These are phyloP conservation scores for Drosophila robusta DNA, from an alignment of 2,888 invertebrate genomes.

Conservation along the genomic window DNA sequence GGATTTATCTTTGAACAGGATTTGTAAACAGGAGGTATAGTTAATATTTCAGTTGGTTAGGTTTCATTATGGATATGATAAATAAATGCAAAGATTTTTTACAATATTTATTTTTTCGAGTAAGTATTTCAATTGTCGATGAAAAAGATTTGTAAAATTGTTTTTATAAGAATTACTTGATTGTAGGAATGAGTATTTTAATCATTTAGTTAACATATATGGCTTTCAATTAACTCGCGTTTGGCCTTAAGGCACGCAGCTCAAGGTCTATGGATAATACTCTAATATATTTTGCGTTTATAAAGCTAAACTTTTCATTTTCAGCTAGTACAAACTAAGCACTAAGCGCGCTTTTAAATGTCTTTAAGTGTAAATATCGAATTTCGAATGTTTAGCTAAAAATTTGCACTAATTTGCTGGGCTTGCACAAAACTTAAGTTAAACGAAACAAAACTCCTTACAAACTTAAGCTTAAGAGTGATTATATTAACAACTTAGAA, in stretches of 20 bases:
- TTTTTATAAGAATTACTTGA: background rate
- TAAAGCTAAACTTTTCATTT: slow-evolving; percentile 6
- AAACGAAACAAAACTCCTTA: slow-evolving; percentile 16
- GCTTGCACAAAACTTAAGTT: slow-evolving; percentile 12
- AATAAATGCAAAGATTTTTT: slow-evolving; percentile 35
- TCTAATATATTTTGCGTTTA: too few species aligned
- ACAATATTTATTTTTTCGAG: slow-evolving; percentile 6
- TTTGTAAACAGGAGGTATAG: slow-evolving; percentile 1
- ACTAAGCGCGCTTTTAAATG: slow-evolving; percentile 7
- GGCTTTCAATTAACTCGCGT: background rate
- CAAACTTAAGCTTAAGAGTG: slow-evolving; percentile 26
- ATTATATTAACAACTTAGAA: slow-evolving; percentile 49
- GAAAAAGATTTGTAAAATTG: background rate
- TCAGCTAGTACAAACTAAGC: slow-evolving; percentile 21
- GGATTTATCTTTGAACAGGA: slow-evolving; percentile 12
- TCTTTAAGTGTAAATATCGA: slow-evolving; percentile 28
- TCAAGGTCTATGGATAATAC: too few species aligned
- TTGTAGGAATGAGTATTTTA: slow-evolving; percentile 6
- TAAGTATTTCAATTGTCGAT: slow-evolving; percentile 1
- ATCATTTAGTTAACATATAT: background rate
- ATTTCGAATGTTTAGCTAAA: background rate
- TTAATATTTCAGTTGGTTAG: background rate
- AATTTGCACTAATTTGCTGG: slow-evolving; percentile 32
- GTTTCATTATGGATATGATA: slow-evolving; percentile 24
- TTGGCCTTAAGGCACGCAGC: slow-evolving; percentile 7